phyloP scores from a whole-genome alignment of 2,113 vertebrate genomes.

The Cyprinodon brontotheroides region DNA sequence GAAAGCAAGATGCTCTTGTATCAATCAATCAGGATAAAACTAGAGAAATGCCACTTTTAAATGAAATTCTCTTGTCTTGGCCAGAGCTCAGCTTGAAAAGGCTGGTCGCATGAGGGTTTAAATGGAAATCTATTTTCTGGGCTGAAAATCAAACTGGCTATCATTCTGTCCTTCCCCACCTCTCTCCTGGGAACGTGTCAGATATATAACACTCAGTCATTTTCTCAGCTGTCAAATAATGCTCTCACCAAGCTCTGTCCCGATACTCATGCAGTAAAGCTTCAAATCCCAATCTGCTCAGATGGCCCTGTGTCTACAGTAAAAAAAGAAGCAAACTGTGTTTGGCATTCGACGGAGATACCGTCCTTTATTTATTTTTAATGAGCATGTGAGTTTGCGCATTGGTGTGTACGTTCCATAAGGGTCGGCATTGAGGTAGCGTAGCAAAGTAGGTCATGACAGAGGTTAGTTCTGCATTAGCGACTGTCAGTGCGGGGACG shows the following conservation, averaged over 20 bases:
- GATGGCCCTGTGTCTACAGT: slow-evolving; percentile 11
- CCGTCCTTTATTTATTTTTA: slow-evolving; percentile 39
- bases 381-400: slow-evolving; percentile 7
- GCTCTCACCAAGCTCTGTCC: slow-evolving; percentile 56
- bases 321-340: not conserved
- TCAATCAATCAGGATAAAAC: slow-evolving; percentile 64
- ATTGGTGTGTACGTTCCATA: slow-evolving; percentile 22
- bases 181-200: slow-evolving; percentile 74
- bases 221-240: slow-evolving; percentile 80
- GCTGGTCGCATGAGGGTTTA: slow-evolving; percentile 67
- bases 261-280: slow-evolving; percentile 50
- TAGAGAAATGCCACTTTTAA: slow-evolving; percentile 64
- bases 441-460: slow-evolving; percentile 74
- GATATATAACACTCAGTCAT: slow-evolving; percentile 78
- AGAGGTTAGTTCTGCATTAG: slow-evolving; percentile 79
- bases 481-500: slow-evolving; percentile 72
- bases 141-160: slow-evolving; percentile 76
- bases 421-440: slow-evolving; percentile 53
- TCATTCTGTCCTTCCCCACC: slow-evolving; percentile 61
- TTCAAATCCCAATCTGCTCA: slow-evolving; percentile 57
- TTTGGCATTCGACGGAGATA: slow-evolving; percentile 32
- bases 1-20: slow-evolving; percentile 31
- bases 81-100: slow-evolving; percentile 62
- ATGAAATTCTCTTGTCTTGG: slow-evolving; percentile 68
- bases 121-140: slow-evolving; percentile 78